Evolutionary conservation across 2,113 vertebrate species (phyloP).

Genomic region (Acrocephalus kingi): DNA sequence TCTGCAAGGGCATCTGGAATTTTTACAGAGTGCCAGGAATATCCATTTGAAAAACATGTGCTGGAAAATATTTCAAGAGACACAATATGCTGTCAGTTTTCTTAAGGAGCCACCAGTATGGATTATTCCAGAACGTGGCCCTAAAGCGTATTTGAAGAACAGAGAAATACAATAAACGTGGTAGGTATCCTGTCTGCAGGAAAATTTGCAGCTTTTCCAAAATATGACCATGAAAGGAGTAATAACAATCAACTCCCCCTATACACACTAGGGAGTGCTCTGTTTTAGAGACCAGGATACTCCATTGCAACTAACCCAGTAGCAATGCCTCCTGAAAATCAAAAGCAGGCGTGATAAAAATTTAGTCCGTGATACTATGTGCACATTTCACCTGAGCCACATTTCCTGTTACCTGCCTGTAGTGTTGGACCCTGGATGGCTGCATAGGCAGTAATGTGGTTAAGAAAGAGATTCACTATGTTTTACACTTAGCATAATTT

Average conservation of each 20-base stretch:
- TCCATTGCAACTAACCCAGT: not conserved
- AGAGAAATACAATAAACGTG: not conserved
- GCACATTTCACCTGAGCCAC: not conserved
- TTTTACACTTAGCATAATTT: not conserved
- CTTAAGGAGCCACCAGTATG: not conserved
- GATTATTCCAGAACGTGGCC: not conserved
- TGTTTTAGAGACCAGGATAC: not conserved
- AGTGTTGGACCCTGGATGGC: not conserved
- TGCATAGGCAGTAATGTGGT: not conserved
- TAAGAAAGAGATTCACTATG: not conserved
- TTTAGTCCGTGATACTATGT: not conserved
- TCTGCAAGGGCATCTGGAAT: not conserved
- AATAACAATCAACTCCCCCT: not conserved
- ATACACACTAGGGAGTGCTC: not conserved
- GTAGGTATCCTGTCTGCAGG: not conserved
- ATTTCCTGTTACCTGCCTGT: fast-evolving
- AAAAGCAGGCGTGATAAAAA: fast-evolving
- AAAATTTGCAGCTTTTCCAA: not conserved
- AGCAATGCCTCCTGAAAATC: not conserved
- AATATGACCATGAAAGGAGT: not conserved
- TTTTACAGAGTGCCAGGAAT: not conserved
- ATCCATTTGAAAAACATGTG: not conserved
- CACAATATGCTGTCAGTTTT: not conserved
- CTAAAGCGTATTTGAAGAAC: not conserved
- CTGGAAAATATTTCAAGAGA: not conserved